phyloP scores from a whole-genome alignment of 1,140 invertebrate genomes.

The Callitettix versicolor region DNA sequence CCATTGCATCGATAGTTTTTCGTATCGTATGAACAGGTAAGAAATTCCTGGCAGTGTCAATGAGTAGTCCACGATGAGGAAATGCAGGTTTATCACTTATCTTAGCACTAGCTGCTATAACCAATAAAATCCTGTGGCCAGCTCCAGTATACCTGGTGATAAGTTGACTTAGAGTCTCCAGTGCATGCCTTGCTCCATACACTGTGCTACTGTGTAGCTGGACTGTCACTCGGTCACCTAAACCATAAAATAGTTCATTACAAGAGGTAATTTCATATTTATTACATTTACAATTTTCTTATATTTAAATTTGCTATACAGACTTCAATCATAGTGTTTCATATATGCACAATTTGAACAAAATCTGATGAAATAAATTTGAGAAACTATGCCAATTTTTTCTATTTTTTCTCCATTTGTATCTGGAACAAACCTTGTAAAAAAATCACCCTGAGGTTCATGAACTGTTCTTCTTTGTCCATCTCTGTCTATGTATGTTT shows the following conservation, averaged over 20 bases:
- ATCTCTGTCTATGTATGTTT: too few relatives aligned
- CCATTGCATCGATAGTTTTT: constrained; percentile 63
- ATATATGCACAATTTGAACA: too few relatives aligned
- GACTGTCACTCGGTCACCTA: constrained; percentile 35
- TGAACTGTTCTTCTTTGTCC: too few relatives aligned
- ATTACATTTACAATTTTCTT: neutral
- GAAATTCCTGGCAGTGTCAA: constrained; percentile 69
- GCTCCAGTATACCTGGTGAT: constrained; percentile 26
- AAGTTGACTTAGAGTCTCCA: constrained; percentile 64
- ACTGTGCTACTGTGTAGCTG: constrained; percentile 51
- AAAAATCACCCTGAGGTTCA: too few relatives aligned
- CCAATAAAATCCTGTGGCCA: constrained; percentile 29
- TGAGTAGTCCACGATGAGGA: constrained; percentile 53
- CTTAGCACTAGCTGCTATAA: constrained; percentile 27
- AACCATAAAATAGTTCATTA: constrained; percentile 19
- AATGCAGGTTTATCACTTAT: constrained; percentile 34
- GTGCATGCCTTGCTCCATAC: constrained; percentile 63
- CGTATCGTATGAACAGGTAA: constrained; percentile 56
- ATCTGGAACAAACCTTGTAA: too few relatives aligned
- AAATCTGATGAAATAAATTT: too few relatives aligned
- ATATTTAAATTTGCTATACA: neutral
- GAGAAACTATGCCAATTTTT: too few relatives aligned
- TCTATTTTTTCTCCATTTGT: neutral
- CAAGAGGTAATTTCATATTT: neutral
- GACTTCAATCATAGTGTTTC: neutral